These are phyloP conservation scores for Neopipo cinnamomea DNA, from an alignment of 2,113 vertebrate genomes.

Conservation along the genomic window DNA sequence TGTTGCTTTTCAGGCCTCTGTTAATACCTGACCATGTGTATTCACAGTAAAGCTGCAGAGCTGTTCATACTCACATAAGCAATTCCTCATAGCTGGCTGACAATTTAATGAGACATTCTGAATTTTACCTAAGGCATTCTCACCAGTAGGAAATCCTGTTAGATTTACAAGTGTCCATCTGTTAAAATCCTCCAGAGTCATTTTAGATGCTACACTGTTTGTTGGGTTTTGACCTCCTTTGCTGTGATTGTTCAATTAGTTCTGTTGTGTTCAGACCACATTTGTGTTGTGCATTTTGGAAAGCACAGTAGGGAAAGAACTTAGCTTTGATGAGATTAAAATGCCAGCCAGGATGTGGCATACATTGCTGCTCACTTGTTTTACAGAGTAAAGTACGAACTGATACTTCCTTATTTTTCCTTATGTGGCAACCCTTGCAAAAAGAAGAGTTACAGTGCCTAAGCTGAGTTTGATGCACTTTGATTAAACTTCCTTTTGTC, in stretches of 20 bases:
- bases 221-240: constrained; percentile 74
- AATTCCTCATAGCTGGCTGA: constrained; percentile 69
- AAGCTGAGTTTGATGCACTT: neutral
- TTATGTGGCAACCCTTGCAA: neutral
- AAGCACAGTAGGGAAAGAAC: neutral
- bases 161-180: constrained; percentile 81
- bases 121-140: constrained; percentile 78
- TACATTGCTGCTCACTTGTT: neutral
- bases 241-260: constrained; percentile 76
- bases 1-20: neutral
- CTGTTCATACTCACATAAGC: constrained; percentile 63
- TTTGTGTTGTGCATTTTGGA: constrained; percentile 37
- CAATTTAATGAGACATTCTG: constrained; percentile 79
- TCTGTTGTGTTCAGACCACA: constrained; percentile 48
- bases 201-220: constrained; percentile 69
- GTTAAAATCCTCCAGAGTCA: constrained; percentile 74
- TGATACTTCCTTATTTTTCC: constrained; percentile 20
- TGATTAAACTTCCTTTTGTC: constrained; percentile 23
- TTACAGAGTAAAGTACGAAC: constrained; percentile 6
- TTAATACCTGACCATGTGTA: neutral
- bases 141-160: constrained; percentile 78
- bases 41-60: constrained; percentile 48
- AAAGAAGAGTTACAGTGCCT: neutral
- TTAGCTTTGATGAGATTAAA: constrained; percentile 32
- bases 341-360: constrained; percentile 29